A percentile compares a stretch with the other conserved stretches of the same genome.
Conservation (phyloP, 2,113 vertebrate genomes). For the Thunnus maccoyii region DNA sequence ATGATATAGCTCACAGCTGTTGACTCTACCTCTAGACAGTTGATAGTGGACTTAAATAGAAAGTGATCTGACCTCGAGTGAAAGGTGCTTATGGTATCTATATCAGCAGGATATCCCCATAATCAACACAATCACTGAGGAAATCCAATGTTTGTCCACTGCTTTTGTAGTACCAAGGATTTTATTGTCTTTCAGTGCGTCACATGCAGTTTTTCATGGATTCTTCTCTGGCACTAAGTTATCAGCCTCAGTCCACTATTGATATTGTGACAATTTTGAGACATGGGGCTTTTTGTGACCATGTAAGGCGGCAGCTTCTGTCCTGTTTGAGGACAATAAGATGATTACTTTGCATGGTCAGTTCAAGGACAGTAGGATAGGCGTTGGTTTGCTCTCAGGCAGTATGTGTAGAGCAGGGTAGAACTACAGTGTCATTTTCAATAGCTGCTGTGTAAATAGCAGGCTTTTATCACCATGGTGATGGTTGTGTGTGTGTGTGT, state of each 20-base stretch:
- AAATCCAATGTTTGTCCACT: slow-evolving; percentile 76
- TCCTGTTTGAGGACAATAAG: slow-evolving; percentile 64
- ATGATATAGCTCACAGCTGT: background rate
- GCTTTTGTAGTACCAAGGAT: slow-evolving; percentile 57
- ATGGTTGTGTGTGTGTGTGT: background rate
- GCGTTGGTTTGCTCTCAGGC: slow-evolving; percentile 43
- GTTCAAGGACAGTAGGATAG: slow-evolving; percentile 56
- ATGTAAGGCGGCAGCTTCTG: slow-evolving; percentile 30
- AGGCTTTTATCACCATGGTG: slow-evolving; percentile 1
- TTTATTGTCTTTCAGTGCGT: slow-evolving; percentile 79
- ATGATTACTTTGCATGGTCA: slow-evolving; percentile 50
- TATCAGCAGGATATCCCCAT: slow-evolving; percentile 82
- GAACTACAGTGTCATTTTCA: too few relatives aligned
- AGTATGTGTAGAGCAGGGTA: background rate
- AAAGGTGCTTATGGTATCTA: slow-evolving; percentile 30
- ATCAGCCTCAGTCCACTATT: slow-evolving; percentile 36
- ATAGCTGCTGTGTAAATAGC: too few relatives aligned
- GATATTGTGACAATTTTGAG: slow-evolving; percentile 45
- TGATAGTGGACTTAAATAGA: slow-evolving; percentile 42
- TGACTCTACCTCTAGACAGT: slow-evolving; percentile 2
- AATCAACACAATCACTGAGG: slow-evolving; percentile 77
- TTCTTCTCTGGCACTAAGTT: slow-evolving; percentile 54
- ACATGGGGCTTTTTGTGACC: slow-evolving; percentile 13
- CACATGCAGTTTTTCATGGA: slow-evolving; percentile 64
- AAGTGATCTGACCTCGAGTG: slow-evolving; percentile 17